Conservation (phyloP, 2,797 vertebrate species). For the Tokudaia tokunoshimensis region DNA sequence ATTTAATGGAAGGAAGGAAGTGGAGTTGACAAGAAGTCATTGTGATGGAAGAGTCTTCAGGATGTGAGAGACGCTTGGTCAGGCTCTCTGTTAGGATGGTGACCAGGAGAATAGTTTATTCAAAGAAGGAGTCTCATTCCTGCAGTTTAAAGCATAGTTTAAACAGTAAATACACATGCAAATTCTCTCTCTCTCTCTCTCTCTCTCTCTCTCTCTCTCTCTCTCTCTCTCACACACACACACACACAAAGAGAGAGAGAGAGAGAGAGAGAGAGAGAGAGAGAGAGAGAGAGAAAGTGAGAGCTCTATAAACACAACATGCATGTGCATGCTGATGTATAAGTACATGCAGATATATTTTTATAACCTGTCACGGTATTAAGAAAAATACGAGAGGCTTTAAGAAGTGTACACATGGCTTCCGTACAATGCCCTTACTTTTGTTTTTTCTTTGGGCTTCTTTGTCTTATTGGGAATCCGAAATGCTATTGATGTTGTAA, state of each 20-base stretch:
- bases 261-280: too few species aligned
- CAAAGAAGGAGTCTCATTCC: constrained; percentile 52
- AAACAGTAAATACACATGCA: constrained; percentile 3
- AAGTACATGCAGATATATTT: background rate
- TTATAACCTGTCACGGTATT: background rate
- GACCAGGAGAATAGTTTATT: background rate
- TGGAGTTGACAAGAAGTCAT: background rate
- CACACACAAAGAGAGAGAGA: background rate
- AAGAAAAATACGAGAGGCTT: constrained; percentile 30
- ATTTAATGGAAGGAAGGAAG: constrained; percentile 71
- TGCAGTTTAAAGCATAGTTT: constrained; percentile 67
- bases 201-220: too few species aligned
- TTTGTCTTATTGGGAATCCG: constrained; percentile 36
- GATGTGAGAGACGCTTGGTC: background rate
- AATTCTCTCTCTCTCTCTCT: too few species aligned
- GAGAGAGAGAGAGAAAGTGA: background rate
- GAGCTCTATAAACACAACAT: background rate
- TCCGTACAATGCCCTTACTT: constrained; percentile 47
- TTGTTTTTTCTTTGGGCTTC: background rate
- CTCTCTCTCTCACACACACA: too few species aligned
- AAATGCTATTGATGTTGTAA: constrained; percentile 57
- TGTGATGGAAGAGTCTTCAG: background rate
- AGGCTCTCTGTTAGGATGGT: background rate
- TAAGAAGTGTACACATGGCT: background rate
- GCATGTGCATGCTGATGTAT: background rate